Conservation (phyloP, 2,113 vertebrate genomes). For the Tragulus kanchil region DNA sequence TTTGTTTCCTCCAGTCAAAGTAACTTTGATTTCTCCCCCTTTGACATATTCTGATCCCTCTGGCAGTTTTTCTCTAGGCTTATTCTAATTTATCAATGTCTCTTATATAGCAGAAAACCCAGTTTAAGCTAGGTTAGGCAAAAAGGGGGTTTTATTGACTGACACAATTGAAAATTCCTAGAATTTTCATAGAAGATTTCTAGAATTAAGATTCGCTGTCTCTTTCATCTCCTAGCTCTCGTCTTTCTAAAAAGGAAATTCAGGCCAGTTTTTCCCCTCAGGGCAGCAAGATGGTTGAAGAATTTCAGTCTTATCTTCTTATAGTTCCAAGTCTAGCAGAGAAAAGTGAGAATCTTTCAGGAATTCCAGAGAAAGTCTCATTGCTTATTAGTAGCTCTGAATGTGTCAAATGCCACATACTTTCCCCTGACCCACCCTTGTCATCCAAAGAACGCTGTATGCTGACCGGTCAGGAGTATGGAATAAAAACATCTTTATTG, state of each 20-base stretch:
- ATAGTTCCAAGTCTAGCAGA: background rate
- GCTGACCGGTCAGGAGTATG: background rate
- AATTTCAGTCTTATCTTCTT: background rate
- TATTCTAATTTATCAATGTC: background rate
- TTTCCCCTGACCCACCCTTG: background rate
- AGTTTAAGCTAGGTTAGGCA: background rate
- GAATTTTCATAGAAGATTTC: background rate
- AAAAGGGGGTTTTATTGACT: background rate
- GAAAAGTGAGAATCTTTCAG: background rate
- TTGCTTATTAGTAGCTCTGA: background rate
- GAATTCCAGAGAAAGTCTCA: conserved; percentile 7
- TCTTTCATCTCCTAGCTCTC: background rate
- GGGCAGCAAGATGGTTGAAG: background rate
- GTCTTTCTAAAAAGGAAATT: background rate
- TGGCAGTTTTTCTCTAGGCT: background rate
- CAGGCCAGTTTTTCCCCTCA: background rate
- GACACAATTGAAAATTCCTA: background rate
- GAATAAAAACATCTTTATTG: background rate
- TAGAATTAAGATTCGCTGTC: background rate
- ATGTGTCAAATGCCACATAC: no score
- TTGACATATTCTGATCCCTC: background rate
- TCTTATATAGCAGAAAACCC: background rate
- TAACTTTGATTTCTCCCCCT: background rate
- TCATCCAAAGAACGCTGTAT: background rate
- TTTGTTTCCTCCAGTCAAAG: background rate